Conservation (phyloP, 2,888 invertebrate genomes). For the Habroteleia sp. region DNA sequence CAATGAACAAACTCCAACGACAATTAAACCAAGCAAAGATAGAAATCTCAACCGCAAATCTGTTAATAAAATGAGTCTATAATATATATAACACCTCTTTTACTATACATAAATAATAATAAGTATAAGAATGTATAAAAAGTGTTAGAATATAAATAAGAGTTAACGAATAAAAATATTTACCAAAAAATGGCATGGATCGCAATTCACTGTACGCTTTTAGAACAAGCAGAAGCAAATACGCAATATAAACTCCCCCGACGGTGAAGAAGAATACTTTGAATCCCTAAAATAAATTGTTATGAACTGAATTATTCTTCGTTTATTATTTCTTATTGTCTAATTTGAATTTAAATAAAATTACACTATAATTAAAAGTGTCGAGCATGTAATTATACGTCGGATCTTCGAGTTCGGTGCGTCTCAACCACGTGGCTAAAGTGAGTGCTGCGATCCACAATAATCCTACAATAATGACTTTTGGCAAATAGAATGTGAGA, state of each 20-base stretch:
- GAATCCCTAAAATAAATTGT: conserved; percentile 86
- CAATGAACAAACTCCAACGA: conserved; percentile 87
- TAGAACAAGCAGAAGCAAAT: conserved; percentile 90
- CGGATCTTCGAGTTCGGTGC: conserved; percentile 93
- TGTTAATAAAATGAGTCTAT: conserved; percentile 82
- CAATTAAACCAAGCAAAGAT: conserved; percentile 91
- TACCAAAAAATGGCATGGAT: conserved; percentile 99
- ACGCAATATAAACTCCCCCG: conserved; percentile 91
- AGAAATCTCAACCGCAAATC: conserved; percentile 95
- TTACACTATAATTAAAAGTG: conserved; percentile 90
- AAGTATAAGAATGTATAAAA: not conserved
- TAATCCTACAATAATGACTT: conserved; percentile 91
- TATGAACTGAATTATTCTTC: conserved; percentile 30
- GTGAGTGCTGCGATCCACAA: conserved; percentile 94
- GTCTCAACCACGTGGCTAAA: conserved; percentile 94
- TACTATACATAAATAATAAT: no score
- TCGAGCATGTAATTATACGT: conserved; percentile 95
- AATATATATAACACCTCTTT: no score
- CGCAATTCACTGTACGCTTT: conserved; percentile 96
- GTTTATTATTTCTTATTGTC: not conserved
- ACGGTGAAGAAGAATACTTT: conserved; percentile 95
- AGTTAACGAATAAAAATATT: no score
- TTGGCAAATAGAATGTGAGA: conserved; percentile 94
- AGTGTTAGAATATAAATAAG: no score
- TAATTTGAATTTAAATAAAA: conserved; percentile 69